Percentiles rank a stretch among this genome's conserved stretches.
phyloP scores from a whole-genome alignment of 2,888 invertebrate genomes.

The Polydrusus pterygomalis region DNA sequence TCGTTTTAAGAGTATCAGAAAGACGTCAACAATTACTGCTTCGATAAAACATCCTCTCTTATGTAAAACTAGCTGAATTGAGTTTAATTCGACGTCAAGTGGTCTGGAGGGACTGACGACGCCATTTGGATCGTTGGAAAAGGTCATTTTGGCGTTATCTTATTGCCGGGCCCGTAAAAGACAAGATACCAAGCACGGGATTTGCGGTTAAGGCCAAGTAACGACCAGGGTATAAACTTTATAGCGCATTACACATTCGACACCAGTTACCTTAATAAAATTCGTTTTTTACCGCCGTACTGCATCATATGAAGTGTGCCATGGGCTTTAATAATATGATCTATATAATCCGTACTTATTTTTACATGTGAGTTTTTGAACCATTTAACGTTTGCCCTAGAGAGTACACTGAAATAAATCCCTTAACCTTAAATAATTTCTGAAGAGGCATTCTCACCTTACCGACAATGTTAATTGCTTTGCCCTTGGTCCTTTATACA shows the following conservation, averaged over 20 bases:
- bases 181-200: constrained; percentile 69
- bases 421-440: too few species aligned
- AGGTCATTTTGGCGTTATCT: constrained; percentile 70
- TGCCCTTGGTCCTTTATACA: too few species aligned
- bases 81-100: constrained; percentile 66
- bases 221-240: constrained; percentile 71
- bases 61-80: constrained; percentile 61
- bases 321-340: neutral
- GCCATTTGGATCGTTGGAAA: constrained; percentile 67
- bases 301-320: constrained; percentile 17
- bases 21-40: constrained; percentile 35
- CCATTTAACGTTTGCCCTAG: too few species aligned
- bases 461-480: too few species aligned
- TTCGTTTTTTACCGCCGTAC: constrained; percentile 62
- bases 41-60: constrained; percentile 53
- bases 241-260: constrained; percentile 72
- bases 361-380: too few species aligned
- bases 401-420: too few species aligned
- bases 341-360: too few species aligned
- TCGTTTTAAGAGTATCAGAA: constrained; percentile 34
- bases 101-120: constrained; percentile 67
- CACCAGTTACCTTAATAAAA: constrained; percentile 72
- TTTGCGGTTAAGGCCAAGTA: constrained; percentile 71
- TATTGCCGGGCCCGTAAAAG: constrained; percentile 69
- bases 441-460: too few species aligned